phyloP scores from a whole-genome alignment of 1,140 invertebrate genomes.

The Solen grandis region DNA sequence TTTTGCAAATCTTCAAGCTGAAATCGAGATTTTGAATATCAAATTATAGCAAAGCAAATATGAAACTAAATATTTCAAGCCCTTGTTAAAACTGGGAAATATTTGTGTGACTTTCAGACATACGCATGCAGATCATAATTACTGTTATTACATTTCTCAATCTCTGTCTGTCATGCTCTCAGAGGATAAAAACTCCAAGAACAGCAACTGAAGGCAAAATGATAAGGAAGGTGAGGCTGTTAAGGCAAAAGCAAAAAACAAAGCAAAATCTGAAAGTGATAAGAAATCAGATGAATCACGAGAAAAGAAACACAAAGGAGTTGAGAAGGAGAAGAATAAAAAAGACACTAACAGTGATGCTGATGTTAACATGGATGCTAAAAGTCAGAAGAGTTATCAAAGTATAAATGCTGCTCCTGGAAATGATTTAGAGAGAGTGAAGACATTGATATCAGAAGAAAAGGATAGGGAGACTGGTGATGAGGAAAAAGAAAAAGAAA shows the following conservation, averaged over 20 bases:
- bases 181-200: not conserved
- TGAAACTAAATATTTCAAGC: too few species aligned
- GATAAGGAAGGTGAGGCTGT: not conserved
- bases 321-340: not conserved
- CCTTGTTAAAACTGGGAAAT: too few species aligned
- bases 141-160: not conserved
- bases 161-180: not conserved
- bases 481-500: conserved; percentile 12
- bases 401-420: conserved; percentile 2
- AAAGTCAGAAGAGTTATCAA: conserved; percentile 13
- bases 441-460: conserved; percentile 50
- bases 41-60: too few species aligned
- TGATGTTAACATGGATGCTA: not conserved
- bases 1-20: too few species aligned
- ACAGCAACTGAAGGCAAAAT: not conserved
- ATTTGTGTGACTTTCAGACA: too few species aligned
- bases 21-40: too few species aligned
- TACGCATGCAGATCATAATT: too few species aligned
- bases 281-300: not conserved
- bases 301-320: conserved; percentile 9
- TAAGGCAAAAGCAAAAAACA: not conserved
- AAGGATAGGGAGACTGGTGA: conserved; percentile 12
- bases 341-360: not conserved
- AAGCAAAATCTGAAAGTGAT: conserved; percentile 8
- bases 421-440: conserved; percentile 50